Evolutionary conservation across 30 jellyfish, hydroid and myxozoan species (phyloP), one percentile per base, ranked within the genome.

Genomic region (Phacellophora camtschatica): DNA sequence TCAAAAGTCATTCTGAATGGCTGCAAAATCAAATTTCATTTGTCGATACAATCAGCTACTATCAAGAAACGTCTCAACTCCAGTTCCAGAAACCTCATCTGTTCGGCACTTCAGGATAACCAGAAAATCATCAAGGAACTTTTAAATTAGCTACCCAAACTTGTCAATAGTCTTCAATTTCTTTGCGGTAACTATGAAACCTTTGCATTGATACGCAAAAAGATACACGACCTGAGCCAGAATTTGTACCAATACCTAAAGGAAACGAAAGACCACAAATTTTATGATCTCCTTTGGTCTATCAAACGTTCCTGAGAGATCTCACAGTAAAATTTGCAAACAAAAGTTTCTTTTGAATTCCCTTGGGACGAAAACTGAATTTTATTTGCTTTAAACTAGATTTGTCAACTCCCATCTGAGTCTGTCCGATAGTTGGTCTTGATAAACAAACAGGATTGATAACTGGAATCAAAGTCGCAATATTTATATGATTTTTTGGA

Each of bases 251-350:
- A 39, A 39, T 5, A 39, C 13, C 51, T 39, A 5, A 39, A 39
- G 13, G 51, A 39, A 39, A 39, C 51, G 13, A 39, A 39, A 39
- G 51, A 39, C 51, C 51, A 13, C 51, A 39, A 39, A 39, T 39
- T 39, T 39, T 7, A 39, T 7, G 51, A 39, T 39, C 13, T 39
- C 13, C 51, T 39, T 39, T 39, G 11, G 13, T 5, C 51, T 39
- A 13, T 39, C 51, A 39, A 13, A 39, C 51, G 81, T 66, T 66
- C 69, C 75, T 33, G 22, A 66, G 67, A 37, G 81, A 66, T 25
- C 81, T 66, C 67, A 66, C 81, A 66, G 30, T 66, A 41, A 66
- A 75, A 66, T 20, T 31, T 16, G 81, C 82, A 12, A 67, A 5
- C 68, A 5, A 34, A 67, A 67, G 68, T 28, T 67, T 67, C 68